phyloP scores from a whole-genome alignment of 2,113 vertebrate species.

The Peucedramus taeniatus region DNA sequence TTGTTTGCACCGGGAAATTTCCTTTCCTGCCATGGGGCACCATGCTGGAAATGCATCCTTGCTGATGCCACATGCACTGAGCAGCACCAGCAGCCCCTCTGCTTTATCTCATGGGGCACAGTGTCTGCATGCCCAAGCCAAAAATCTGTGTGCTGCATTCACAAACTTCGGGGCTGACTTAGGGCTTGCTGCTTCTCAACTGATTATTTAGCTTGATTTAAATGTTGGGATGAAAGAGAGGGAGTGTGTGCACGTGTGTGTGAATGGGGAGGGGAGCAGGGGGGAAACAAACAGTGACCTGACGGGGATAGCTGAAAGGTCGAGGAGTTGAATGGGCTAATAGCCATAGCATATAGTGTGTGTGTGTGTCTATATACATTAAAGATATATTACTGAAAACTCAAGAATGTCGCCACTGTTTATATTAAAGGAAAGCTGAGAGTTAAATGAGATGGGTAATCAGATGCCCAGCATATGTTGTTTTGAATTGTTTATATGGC shows the following conservation, averaged over 20 bases:
- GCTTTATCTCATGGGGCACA: not conserved
- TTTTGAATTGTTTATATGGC: conserved; percentile 76
- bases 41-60: not conserved
- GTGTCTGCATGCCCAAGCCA: not conserved
- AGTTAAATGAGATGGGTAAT: conserved; percentile 75
- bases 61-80: accelerated
- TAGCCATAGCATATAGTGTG: not conserved
- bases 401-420: conserved; percentile 60
- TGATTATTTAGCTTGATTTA: not conserved
- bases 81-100: not conserved
- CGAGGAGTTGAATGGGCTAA: not conserved
- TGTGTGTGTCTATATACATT: not conserved
- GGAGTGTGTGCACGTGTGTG: not conserved
- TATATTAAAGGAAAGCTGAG: conserved; percentile 69
- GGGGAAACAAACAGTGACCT: not conserved
- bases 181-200: not conserved
- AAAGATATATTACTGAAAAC: conserved; percentile 30
- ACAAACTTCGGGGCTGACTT: not conserved
- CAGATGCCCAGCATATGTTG: conserved; percentile 76
- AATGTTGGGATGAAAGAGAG: not conserved
- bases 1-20: not conserved
- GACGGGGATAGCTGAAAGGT: not conserved
- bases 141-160: not conserved
- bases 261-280: not conserved
- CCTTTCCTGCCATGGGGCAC: not conserved